Evolutionary conservation across 2,113 vertebrate genomes (phyloP).

Genomic region (Tupaia tana): DNA sequence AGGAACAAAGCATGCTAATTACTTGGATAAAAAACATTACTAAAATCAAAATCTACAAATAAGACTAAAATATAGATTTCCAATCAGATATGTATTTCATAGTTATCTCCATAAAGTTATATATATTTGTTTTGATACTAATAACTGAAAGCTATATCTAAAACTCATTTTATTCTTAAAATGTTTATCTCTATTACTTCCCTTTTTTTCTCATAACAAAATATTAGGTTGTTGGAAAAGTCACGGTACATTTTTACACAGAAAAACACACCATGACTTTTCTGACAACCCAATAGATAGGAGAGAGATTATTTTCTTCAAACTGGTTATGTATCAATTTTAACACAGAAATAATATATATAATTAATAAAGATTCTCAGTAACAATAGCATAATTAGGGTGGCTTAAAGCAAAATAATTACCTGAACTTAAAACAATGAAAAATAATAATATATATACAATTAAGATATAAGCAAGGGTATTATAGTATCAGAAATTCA

Average conservation of each 20-base stretch:
- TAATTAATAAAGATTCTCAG: neutral
- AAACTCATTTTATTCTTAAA: neutral
- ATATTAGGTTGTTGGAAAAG: too few relatives aligned
- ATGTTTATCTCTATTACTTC: neutral
- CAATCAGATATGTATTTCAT: neutral
- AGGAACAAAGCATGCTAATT: neutral
- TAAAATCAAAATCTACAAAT: neutral
- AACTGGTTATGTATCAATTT: neutral
- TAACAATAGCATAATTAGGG: neutral
- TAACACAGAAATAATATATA: constrained; percentile 24
- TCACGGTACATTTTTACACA: too few relatives aligned
- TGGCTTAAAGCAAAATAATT: neutral
- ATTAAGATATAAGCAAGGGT: neutral
- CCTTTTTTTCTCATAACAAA: neutral
- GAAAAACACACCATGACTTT: neutral
- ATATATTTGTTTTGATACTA: neutral
- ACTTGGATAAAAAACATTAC: neutral
- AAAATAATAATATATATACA: constrained; percentile 2
- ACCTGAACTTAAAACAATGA: neutral
- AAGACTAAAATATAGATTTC: neutral
- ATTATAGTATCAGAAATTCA: neutral
- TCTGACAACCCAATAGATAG: neutral
- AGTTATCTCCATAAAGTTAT: neutral
- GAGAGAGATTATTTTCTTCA: neutral
- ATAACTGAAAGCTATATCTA: neutral